Evolutionary conservation across 2,888 invertebrate genomes (phyloP).

Genomic region (Noctuana brunneofusca): DNA sequence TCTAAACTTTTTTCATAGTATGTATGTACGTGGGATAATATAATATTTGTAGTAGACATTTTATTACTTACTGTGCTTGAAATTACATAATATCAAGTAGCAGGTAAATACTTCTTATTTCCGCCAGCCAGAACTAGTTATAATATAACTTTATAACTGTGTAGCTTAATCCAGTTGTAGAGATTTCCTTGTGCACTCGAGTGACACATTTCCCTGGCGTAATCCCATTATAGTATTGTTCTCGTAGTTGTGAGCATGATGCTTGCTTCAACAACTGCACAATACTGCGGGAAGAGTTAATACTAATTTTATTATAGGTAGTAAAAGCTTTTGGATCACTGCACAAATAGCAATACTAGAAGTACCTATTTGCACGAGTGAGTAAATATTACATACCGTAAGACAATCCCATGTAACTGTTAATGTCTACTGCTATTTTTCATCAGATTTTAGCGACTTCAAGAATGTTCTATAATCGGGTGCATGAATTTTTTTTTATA

Average conservation of each 20-base stretch:
- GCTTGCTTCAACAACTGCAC: constrained; percentile 16
- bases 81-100: too few relatives aligned
- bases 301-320: constrained; percentile 17
- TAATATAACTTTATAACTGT: not conserved
- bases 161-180: constrained; percentile 8
- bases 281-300: not conserved
- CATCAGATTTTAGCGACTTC: too few relatives aligned
- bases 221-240: constrained; percentile 28
- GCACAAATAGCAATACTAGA: constrained; percentile 1
- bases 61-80: too few relatives aligned
- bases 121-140: not conserved
- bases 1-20: not conserved
- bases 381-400: not conserved
- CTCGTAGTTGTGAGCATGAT: constrained; percentile 25
- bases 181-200: constrained; percentile 21
- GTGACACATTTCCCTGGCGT: constrained; percentile 14
- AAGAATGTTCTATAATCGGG: too few relatives aligned
- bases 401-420: too few relatives aligned
- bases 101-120: too few relatives aligned
- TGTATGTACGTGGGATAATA: too few relatives aligned
- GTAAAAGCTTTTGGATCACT: constrained; percentile 14
- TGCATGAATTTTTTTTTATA: too few relatives aligned
- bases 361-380: not conserved
- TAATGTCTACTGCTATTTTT: too few relatives aligned
- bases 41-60: too few relatives aligned